Base-by-base conservation (phyloP, 64 coral and sea anemone genomes). In the Astreopora myriophthalma region DNA sequence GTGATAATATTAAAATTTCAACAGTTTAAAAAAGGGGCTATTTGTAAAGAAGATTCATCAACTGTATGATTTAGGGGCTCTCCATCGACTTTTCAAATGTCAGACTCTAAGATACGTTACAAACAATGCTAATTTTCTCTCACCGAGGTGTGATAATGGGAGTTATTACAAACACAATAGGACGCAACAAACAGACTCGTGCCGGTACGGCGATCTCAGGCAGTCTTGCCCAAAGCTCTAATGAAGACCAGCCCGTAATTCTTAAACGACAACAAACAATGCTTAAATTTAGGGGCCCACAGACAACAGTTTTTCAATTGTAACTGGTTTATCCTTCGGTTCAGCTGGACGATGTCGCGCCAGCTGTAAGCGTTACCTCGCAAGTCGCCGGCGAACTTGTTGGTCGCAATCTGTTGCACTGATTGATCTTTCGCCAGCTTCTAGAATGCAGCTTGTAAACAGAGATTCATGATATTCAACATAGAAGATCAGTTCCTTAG, bases 401-500 rank as follows among this genome's bases (percentile, higher is more conserved):
- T 11, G 12, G 8, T 2, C 44, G 8, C 75, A 5, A 26, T 64
- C 61, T 64, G 61, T 26, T 64, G 3, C 22, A 26, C 6, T 25
- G 75, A 11, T 40, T 48, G 20, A 22, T 76, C 8, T 11, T 26
- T 51, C 74, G 22, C 11, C 23, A 27, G 24, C 27, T 24, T 29
- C 3, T 16, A 13, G 16, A 51, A 1, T 24, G 75, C 26, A 16
- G 55, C n/a, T 31, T 32, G 12, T 12, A 51, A 11, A 55, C 8
- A 46, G 26, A 52, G 52, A 83, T 36, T 39, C 20, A 22, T 25
- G 10, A 26, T 34, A 37, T 37, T 34, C 19, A 65, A 1, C 42
- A 35, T 20, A 10, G 37, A 39, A 52, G 11, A 29, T 89, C 48
- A 92, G n/a, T 86, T 83, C 62, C 87, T 74, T 20, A 97, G 71